Evolutionary conservation across 2,797 vertebrate genomes (phyloP).

Genomic region (Gymnocypris eckloni): DNA sequence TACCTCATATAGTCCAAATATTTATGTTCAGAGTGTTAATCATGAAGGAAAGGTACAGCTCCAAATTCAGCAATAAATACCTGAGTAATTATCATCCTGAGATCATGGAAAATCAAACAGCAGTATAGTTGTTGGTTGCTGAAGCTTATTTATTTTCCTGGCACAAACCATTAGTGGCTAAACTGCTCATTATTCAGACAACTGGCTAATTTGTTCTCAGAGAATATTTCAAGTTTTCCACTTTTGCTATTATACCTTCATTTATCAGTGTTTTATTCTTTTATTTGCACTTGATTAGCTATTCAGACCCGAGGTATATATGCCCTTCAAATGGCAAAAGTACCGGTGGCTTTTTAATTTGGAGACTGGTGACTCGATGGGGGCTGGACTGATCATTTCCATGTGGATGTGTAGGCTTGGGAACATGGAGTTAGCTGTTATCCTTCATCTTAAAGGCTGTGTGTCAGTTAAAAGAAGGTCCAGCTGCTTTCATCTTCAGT

Average conservation of each 20-base stretch:
- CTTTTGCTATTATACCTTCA: neutral
- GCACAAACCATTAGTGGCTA: constrained; percentile 32
- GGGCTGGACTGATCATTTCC: constrained; percentile 16
- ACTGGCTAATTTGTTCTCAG: neutral
- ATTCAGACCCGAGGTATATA: constrained; percentile 23
- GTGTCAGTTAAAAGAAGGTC: constrained; percentile 53
- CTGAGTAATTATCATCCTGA: constrained; percentile 3
- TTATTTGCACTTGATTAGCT: constrained; percentile 17
- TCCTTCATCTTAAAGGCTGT: constrained; percentile 33
- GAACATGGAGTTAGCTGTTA: constrained; percentile 24
- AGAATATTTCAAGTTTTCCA: neutral
- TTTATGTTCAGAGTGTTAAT: neutral
- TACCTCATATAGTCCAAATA: neutral
- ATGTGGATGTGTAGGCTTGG: neutral
- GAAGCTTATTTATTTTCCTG: neutral
- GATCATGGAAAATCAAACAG: constrained; percentile 28
- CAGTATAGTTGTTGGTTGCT: constrained; percentile 19
- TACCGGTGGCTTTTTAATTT: neutral
- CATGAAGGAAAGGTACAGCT: neutral
- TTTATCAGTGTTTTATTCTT: constrained; percentile 10
- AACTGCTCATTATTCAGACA: constrained; percentile 20
- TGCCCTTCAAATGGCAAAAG: constrained; percentile 2
- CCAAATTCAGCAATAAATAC: constrained; percentile 3
- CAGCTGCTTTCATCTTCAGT: constrained; percentile 51
- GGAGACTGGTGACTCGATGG: neutral